Conservation (phyloP, 2,888 invertebrate genomes). For the Drosophila greeni region DNA sequence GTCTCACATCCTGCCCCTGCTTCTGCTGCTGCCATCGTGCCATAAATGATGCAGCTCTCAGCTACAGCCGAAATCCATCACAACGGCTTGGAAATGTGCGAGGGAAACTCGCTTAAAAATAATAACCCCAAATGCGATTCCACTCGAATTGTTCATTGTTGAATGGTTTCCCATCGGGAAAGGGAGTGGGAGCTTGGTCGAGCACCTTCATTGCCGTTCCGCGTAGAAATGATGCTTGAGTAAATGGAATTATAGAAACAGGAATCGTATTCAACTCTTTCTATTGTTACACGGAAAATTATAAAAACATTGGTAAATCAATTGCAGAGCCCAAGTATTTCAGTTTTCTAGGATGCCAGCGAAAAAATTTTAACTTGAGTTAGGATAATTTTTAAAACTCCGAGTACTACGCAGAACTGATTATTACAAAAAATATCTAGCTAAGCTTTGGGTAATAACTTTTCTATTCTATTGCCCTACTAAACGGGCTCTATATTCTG, state of each 20-base stretch:
- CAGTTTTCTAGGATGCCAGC: too few relatives aligned
- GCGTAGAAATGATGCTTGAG: not conserved
- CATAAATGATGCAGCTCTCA: slow-evolving; percentile 40
- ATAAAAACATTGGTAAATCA: not conserved
- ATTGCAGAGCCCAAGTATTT: too few relatives aligned
- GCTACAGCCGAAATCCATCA: slow-evolving; percentile 30
- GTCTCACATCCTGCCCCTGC: not conserved
- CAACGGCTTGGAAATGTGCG: slow-evolving; percentile 10
- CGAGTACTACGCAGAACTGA: too few relatives aligned
- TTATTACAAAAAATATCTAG: not conserved
- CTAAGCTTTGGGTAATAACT: not conserved
- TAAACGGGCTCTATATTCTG: not conserved
- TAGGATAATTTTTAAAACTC: too few relatives aligned
- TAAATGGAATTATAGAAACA: not conserved
- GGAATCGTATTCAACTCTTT: not conserved
- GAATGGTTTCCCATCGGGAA: not conserved
- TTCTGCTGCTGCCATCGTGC: slow-evolving; percentile 10
- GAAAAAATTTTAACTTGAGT: too few relatives aligned
- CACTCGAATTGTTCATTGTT: slow-evolving; percentile 25
- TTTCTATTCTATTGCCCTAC: not conserved
- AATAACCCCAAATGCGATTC: slow-evolving; percentile 19
- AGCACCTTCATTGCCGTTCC: not conserved
- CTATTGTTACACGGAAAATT: not conserved
- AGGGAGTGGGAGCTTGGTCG: not conserved
- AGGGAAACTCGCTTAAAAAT: slow-evolving; percentile 19